Evolutionary conservation across 2,797 vertebrate species (phyloP).

Genomic region (Macropus fuliginosus): DNA sequence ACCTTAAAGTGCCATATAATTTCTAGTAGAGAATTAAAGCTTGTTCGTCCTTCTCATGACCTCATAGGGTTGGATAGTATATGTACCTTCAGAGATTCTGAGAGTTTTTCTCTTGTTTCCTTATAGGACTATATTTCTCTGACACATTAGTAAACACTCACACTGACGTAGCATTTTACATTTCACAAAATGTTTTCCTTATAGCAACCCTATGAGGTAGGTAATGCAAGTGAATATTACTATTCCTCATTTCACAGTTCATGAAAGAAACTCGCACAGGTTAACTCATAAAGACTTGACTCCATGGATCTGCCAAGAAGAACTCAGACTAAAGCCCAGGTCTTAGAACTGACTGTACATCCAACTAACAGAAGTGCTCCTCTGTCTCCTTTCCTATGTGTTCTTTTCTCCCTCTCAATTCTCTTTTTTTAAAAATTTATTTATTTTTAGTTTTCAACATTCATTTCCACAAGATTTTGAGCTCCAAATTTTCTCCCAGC

Average conservation of each 20-base stretch:
- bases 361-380: neutral
- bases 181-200: neutral
- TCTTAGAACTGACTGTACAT: neutral
- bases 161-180: neutral
- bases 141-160: neutral
- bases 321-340: neutral
- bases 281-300: neutral
- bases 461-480: too few relatives aligned
- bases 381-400: neutral
- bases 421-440: too few relatives aligned
- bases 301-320: neutral
- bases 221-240: neutral
- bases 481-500: too few relatives aligned
- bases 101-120: neutral
- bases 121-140: neutral
- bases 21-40: constrained; percentile 17
- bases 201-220: neutral
- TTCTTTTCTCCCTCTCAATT: neutral
- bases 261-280: neutral
- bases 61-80: neutral
- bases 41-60: constrained; percentile 50
- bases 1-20: neutral
- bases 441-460: too few relatives aligned
- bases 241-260: neutral
- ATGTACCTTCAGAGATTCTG: neutral